Base-by-base conservation (phyloP, 2,888 invertebrate species). In the Stenodera caucasica region DNA sequence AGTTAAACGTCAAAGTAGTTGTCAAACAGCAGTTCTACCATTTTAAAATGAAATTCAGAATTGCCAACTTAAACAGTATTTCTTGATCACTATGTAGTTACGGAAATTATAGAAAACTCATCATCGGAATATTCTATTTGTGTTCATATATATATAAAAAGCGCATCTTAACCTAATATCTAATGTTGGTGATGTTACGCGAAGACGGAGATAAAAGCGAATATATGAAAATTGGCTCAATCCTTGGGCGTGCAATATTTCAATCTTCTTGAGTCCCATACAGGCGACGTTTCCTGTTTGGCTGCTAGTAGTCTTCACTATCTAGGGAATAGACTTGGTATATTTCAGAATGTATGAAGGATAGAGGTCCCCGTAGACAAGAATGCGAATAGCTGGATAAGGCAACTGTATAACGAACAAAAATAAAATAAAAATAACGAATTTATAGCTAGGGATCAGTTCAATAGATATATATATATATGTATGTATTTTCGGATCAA, bases 221-320 rank as follows among this genome's bases (percentile, higher is more conserved):
- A 78, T 77, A 76, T 76, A 77, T 77, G 78, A 78, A 79, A 79
- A 79, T 78, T 78, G 78, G 78, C 75, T 77, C 72, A 78, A 78
- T 78, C 77, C 78, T 78, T 76, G 76, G 75, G 78, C 77, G 77
- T 75, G 76, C 77, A 78, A 78, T 79, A 79, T 78, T 78, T 78
- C 79, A 79, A 78, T 79, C 77, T 77, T 70, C 75, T 75, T 67
- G 72, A 73, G 73, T 74, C 74, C 75, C 73, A 72, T 70, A 72
- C 71, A 76, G 77, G 74, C 78, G 77, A 77, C 77, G 76, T 77
- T 78, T 78, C 77, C 77, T 77, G 77, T 78, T 78, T 79, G 77
- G 78, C 71, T 68, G 70, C 68, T 69, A 52, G 52, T 61, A 64
- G 65, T 66, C 65, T 61, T 72, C 71, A 74, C 70, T 71, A 75